Evolutionary conservation across 1,140 invertebrate genomes (phyloP).

Genomic region (Pectinophora gossypiella): DNA sequence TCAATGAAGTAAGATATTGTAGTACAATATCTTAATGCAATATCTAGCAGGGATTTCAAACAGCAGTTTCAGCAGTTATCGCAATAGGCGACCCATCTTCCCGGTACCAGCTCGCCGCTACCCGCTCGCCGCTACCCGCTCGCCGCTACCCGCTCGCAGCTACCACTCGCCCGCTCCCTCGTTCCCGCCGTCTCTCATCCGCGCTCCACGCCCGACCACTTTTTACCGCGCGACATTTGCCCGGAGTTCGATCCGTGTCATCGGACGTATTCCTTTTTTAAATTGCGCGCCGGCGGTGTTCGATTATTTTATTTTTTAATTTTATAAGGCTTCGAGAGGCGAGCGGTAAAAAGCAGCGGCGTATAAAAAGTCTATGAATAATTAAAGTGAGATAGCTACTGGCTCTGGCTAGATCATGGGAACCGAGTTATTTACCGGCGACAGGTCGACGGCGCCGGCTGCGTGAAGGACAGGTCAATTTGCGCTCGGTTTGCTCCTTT

Average conservation of each 20-base stretch:
- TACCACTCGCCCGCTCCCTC: constrained; percentile 14
- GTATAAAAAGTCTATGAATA: constrained; percentile 73
- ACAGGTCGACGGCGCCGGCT: constrained; percentile 56
- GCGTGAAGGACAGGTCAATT: constrained; percentile 70
- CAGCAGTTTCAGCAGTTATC: too few relatives aligned
- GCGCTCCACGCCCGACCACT: constrained; percentile 56
- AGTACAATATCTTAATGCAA: too few relatives aligned
- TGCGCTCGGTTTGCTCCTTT: constrained; percentile 57
- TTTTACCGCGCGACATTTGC: constrained; percentile 74
- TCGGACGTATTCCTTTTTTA: constrained; percentile 72
- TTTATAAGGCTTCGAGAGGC: constrained; percentile 63
- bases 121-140: constrained; percentile 13
- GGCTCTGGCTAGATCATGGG: constrained; percentile 67
- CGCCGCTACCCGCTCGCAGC: constrained; percentile 7
- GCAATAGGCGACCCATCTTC: too few relatives aligned
- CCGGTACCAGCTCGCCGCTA: too few relatives aligned
- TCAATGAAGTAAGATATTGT: too few relatives aligned
- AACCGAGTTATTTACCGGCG: constrained; percentile 66
- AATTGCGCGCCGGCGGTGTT: constrained; percentile 57
- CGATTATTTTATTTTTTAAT: constrained; percentile 72
- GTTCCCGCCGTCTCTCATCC: constrained; percentile 10
- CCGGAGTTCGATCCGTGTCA: constrained; percentile 74
- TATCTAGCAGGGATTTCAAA: too few relatives aligned
- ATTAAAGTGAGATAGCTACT: constrained; percentile 73
- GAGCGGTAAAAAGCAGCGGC: constrained; percentile 68